Conservation (phyloP, 64 coral and sea anemone species). For the Porites lutea region DNA sequence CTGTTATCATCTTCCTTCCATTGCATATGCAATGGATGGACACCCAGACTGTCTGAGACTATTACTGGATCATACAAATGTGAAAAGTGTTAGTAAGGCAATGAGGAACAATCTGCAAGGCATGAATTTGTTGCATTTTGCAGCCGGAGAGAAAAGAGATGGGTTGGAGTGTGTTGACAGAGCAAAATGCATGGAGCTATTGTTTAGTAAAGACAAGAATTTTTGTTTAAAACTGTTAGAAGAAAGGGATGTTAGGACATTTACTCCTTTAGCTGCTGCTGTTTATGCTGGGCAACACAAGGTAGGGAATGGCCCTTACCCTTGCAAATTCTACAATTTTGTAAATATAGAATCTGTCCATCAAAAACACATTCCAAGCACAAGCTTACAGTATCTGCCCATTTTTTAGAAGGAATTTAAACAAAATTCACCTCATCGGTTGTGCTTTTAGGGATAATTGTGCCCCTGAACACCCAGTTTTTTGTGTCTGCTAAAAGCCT, state of each 20-base stretch:
- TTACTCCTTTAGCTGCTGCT: constrained; percentile 80
- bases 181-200: constrained; percentile 75
- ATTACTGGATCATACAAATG: constrained; percentile 53
- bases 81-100: constrained; percentile 60
- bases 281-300: constrained; percentile 86
- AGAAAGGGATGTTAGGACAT: constrained; percentile 45
- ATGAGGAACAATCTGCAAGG: constrained; percentile 45
- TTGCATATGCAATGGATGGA: constrained; percentile 84
- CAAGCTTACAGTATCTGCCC: too few relatives aligned
- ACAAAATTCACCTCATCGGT: too few relatives aligned
- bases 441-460: too few relatives aligned
- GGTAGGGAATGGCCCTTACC: constrained; percentile 15
- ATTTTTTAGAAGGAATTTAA: too few relatives aligned
- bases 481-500: too few relatives aligned
- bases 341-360: too few relatives aligned
- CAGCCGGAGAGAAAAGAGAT: constrained; percentile 62
- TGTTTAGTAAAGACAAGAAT: constrained; percentile 80
- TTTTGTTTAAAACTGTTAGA: constrained; percentile 48
- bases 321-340: not conserved
- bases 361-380: too few relatives aligned
- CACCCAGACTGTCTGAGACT: constrained; percentile 74
- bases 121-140: constrained; percentile 92
- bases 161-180: constrained; percentile 26
- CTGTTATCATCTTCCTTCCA: constrained; percentile 61
- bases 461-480: too few relatives aligned